A percentile compares a stretch with the other conserved stretches of the same genome.
Conservation (phyloP, 2,888 invertebrate genomes). For the Rotaria magnacalcarata region DNA sequence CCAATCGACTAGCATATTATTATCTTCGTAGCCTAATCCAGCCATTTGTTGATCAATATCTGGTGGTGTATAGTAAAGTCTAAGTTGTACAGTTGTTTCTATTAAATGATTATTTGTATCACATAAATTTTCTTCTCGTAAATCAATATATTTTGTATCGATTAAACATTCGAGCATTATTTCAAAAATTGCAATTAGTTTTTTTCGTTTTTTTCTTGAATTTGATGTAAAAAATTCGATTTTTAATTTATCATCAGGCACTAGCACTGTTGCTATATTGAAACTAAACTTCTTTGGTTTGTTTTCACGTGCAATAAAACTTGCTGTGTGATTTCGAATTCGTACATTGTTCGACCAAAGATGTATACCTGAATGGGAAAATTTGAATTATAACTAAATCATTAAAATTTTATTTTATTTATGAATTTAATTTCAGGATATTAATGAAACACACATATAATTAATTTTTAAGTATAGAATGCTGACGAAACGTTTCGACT, state of each 20-base stretch:
- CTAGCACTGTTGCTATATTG: background rate
- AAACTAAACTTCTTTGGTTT: background rate
- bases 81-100: background rate
- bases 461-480: too few relatives aligned
- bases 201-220: background rate
- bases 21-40: background rate
- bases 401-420: too few relatives aligned
- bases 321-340: background rate
- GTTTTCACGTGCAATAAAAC: background rate
- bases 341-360: background rate
- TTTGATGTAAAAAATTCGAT: background rate
- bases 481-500: too few relatives aligned
- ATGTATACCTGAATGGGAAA: background rate
- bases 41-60: background rate
- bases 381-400: background rate
- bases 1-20: background rate
- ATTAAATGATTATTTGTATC: background rate
- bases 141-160: background rate
- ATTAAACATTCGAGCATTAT: background rate
- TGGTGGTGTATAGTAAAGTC: background rate
- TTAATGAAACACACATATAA: too few relatives aligned
- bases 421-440: too few relatives aligned
- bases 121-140: background rate
- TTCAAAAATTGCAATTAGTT: background rate
- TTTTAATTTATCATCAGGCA: background rate